Evolutionary conservation across 1,140 invertebrate genomes (phyloP).

Genomic region (Tetramorium alpestre): DNA sequence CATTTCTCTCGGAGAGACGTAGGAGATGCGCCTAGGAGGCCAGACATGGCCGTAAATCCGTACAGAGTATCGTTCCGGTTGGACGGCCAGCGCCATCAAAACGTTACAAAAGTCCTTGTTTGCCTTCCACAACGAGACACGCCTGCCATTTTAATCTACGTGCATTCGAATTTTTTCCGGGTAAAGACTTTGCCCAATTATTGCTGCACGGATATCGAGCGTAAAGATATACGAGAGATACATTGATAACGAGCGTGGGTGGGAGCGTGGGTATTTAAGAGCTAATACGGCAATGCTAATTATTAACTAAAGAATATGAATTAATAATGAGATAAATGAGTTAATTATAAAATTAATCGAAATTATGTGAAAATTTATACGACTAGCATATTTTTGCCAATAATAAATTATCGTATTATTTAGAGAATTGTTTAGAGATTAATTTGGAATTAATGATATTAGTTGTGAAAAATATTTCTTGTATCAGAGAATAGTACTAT

Average conservation of each 20-base stretch:
- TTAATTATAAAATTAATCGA: background rate
- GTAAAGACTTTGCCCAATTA: background rate
- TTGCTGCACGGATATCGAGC: background rate
- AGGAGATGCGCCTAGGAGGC: constrained; percentile 28
- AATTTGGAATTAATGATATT: background rate
- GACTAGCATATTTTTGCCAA: background rate
- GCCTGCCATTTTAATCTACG: background rate
- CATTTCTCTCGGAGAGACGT: background rate
- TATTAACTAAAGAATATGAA: background rate
- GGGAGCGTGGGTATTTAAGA: background rate
- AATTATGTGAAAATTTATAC: background rate
- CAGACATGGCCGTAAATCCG: constrained; percentile 18
- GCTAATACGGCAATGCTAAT: background rate
- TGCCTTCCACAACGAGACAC: background rate
- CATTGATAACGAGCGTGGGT: background rate
- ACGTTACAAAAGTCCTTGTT: background rate
- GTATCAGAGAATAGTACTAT: background rate
- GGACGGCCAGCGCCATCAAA: constrained; percentile 13
- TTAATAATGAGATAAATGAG: background rate
- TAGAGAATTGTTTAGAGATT: background rate
- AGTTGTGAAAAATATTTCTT: background rate
- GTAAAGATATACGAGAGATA: background rate
- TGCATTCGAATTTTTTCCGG: background rate
- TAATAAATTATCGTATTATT: background rate
- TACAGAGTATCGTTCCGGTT: background rate